A percentile compares a stretch with the other conserved stretches of the same genome.
Evolutionary conservation across 2,113 vertebrate genomes (phyloP).

Genomic region (Rhombomys opimus): DNA sequence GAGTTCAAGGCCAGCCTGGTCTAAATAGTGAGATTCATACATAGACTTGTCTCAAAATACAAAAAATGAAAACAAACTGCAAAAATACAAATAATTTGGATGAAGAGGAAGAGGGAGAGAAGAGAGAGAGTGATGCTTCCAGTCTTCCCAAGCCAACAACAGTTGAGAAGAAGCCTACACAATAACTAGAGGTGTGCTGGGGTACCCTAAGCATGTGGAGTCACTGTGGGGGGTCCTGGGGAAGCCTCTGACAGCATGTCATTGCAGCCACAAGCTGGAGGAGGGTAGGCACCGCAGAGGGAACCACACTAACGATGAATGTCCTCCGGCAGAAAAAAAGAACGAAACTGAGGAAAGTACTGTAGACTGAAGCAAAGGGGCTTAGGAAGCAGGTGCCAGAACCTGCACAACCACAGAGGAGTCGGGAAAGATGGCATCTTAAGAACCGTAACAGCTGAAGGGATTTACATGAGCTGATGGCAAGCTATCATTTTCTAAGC

Average conservation of each 20-base stretch:
- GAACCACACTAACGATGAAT: not conserved
- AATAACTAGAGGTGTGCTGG: not conserved
- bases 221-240: rapidly evolving
- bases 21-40: not conserved
- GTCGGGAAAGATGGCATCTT: not conserved
- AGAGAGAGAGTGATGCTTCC: not conserved
- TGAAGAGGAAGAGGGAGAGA: not conserved
- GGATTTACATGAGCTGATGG: not conserved
- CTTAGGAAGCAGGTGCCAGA: not conserved
- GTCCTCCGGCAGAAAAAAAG: not conserved
- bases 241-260: not conserved
- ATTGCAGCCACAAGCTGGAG: not conserved
- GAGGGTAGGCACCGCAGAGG: not conserved
- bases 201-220: not conserved
- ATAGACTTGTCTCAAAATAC: not conserved
- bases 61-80: not conserved
- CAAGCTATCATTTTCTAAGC: not conserved
- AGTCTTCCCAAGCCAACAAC: not conserved
- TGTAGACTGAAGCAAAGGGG: not conserved
- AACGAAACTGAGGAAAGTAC: not conserved
- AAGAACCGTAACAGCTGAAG: not conserved
- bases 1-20: not conserved
- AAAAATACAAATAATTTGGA: not conserved
- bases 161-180: not conserved
- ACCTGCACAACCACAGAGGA: not conserved